phyloP scores from a whole-genome alignment of 2,888 invertebrate species.

The Xylota sylvarum region DNA sequence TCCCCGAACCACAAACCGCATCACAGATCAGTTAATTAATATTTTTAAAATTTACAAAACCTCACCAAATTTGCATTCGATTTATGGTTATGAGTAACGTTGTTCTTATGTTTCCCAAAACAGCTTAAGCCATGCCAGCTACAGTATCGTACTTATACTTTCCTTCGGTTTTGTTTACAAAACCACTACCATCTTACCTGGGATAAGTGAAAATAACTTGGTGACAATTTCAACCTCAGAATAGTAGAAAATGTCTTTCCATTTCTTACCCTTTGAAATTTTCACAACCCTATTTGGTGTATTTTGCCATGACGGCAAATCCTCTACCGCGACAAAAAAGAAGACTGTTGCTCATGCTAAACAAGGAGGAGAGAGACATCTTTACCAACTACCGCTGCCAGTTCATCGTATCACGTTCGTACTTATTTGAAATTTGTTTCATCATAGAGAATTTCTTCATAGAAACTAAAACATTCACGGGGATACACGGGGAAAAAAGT shows the following conservation, averaged over 20 bases:
- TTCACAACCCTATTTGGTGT: neutral
- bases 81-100: neutral
- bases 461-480: slow-evolving; percentile 34
- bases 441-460: slow-evolving; percentile 38
- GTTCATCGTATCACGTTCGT: slow-evolving; percentile 3
- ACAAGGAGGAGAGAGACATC: neutral
- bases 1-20: too few species aligned
- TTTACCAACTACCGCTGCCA: neutral
- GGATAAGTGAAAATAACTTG: slow-evolving; percentile 26
- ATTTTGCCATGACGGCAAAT: neutral
- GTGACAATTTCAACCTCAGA: slow-evolving; percentile 22
- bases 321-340: slow-evolving; percentile 1
- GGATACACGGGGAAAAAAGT: neutral
- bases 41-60: neutral
- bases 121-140: neutral
- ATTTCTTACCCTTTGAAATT: neutral
- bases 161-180: slow-evolving; percentile 2
- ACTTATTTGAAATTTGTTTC: slow-evolving; percentile 18
- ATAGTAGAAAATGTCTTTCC: slow-evolving; percentile 4
- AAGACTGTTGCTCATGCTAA: neutral
- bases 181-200: slow-evolving; percentile 23
- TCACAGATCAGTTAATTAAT: too few species aligned
- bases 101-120: neutral
- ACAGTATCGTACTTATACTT: neutral
- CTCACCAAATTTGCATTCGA: neutral